phyloP scores from a whole-genome alignment of 2,113 vertebrate genomes.

The Alectura lathami region DNA sequence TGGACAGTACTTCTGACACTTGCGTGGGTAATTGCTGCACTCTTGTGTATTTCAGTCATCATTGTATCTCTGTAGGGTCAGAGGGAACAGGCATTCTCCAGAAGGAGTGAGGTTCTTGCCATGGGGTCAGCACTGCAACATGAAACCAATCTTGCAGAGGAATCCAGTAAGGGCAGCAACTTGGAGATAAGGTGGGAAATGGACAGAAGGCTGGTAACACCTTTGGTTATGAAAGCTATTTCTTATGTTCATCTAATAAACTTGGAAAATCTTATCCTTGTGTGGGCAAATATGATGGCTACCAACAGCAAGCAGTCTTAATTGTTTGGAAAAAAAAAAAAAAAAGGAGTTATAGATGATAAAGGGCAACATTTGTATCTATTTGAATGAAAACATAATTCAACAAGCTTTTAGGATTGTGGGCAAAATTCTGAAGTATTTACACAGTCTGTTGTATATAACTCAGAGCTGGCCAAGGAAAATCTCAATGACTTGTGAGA shows the following conservation, averaged over 20 bases:
- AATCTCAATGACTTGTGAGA: neutral
- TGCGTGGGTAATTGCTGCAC: constrained; percentile 2
- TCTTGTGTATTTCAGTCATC: neutral
- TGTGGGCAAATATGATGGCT: neutral
- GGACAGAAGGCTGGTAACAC: neutral
- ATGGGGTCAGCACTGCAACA: neutral
- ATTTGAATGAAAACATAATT: neutral
- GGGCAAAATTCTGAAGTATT: neutral
- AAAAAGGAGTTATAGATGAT: neutral
- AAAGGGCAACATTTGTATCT: neutral
- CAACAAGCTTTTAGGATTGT: neutral
- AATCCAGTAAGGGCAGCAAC: neutral
- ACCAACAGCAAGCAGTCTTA: neutral
- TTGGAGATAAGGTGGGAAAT: neutral
- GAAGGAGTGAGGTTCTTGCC: neutral
- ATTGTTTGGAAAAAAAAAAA: neutral
- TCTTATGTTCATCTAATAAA: neutral
- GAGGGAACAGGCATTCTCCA: neutral
- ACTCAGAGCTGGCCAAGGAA: neutral
- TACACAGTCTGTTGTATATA: neutral
- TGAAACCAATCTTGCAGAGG: fast-evolving
- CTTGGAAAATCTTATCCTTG: neutral
- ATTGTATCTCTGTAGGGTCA: neutral
- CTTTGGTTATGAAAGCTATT: neutral
- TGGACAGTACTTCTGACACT: neutral